Evolutionary conservation across 2,113 vertebrate genomes (phyloP).

Genomic region (Psilopogon haemacephalus): DNA sequence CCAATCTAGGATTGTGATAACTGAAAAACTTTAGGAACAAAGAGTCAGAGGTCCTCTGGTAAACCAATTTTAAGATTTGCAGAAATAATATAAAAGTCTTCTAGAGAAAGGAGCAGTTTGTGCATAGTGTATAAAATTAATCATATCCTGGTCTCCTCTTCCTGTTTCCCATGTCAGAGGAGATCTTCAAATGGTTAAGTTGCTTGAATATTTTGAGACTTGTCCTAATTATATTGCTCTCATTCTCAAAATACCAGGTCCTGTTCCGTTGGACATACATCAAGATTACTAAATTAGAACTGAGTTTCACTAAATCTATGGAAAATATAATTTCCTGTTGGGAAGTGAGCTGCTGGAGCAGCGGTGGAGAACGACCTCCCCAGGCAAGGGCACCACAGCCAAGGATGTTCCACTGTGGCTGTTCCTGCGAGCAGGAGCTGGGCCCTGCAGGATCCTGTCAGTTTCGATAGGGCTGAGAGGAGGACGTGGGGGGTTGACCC

Average conservation of each 20-base stretch:
- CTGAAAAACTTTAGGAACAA: neutral
- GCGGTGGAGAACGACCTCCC: neutral
- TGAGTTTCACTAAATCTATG: fast-evolving
- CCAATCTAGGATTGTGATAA: neutral
- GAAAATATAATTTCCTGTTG: neutral
- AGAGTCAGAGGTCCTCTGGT: neutral
- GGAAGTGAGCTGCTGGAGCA: neutral
- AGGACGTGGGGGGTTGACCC: neutral
- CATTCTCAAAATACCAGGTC: neutral
- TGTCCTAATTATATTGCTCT: neutral
- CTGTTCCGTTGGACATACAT: neutral
- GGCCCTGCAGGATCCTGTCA: slow-evolving; percentile 40
- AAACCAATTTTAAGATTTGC: neutral
- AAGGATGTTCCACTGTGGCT: neutral
- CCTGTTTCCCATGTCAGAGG: neutral
- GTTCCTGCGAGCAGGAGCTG: neutral
- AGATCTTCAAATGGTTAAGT: neutral
- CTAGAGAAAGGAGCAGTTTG: neutral
- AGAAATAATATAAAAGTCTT: neutral
- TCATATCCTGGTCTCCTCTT: neutral
- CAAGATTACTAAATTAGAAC: neutral
- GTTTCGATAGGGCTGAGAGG: neutral
- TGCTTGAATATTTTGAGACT: neutral
- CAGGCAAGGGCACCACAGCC: slow-evolving; percentile 33
- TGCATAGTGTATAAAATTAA: neutral